A percentile compares a stretch with the other conserved stretches of the same genome.
Conservation (phyloP, 1,140 invertebrate genomes). For the Drosophila kepulauana region DNA sequence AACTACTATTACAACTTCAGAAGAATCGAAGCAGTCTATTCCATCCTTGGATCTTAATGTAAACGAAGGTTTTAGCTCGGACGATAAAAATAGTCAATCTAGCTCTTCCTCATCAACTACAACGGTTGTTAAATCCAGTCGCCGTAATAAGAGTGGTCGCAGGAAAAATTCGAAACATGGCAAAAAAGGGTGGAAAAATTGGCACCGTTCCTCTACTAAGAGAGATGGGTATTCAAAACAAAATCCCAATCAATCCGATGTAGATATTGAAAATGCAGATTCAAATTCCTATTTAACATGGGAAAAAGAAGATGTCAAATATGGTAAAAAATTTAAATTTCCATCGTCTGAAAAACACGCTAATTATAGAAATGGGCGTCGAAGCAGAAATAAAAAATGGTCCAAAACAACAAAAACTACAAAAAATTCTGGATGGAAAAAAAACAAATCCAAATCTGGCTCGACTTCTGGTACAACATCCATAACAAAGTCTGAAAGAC, state of each 20-base stretch:
- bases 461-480: constrained; percentile 2
- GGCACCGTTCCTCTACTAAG: not conserved
- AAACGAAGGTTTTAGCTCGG: not conserved
- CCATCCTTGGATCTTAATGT: not conserved
- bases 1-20: constrained; percentile 22
- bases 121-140: not conserved
- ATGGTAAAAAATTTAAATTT: not conserved
- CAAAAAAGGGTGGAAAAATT: not conserved
- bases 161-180: not conserved
- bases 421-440: not conserved
- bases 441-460: not conserved
- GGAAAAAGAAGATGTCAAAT: not conserved
- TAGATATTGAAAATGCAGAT: not conserved
- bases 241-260: not conserved
- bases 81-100: not conserved
- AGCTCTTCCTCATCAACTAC: not conserved
- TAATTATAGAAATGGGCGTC: not conserved
- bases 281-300: not conserved
- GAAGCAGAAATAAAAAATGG: not conserved
- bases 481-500: not conserved
- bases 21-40: not conserved
- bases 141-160: not conserved
- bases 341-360: not conserved
- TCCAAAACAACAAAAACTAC: not conserved
- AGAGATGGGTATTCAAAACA: not conserved